These are phyloP conservation scores for Chelon auratus DNA, from an alignment of 2,797 vertebrate species.

Conservation along the genomic window DNA sequence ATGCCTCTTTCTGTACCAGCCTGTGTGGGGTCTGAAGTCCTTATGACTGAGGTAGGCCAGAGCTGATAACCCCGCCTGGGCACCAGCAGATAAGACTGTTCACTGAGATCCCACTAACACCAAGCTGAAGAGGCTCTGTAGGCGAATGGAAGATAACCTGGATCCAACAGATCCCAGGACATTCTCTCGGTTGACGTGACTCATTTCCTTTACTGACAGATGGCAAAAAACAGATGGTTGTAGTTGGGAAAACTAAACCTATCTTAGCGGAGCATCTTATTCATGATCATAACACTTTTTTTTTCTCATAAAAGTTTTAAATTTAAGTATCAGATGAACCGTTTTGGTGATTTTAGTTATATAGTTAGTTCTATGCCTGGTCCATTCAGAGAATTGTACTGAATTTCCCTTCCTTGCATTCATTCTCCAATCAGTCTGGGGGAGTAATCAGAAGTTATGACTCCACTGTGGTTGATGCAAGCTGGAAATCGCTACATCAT, in stretches of 20 bases:
- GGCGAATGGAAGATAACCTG: constrained; percentile 69
- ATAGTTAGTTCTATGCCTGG: background rate
- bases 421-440: background rate
- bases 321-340: background rate
- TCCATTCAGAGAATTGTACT: background rate
- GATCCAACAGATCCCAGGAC: constrained; percentile 61
- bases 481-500: constrained; percentile 39
- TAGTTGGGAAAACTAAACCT: constrained; percentile 33
- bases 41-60: constrained; percentile 68
- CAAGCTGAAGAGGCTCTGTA: constrained; percentile 58
- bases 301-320: constrained; percentile 17
- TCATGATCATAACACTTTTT: constrained; percentile 1
- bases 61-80: constrained; percentile 72
- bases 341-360: background rate
- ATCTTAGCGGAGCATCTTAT: constrained; percentile 6
- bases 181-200: constrained; percentile 42
- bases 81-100: constrained; percentile 74
- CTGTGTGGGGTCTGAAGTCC: constrained; percentile 75
- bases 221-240: constrained; percentile 52
- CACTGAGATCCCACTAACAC: constrained; percentile 70
- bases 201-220: constrained; percentile 65
- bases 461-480: constrained; percentile 3
- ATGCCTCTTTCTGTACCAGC: constrained; percentile 24
- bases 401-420: background rate
- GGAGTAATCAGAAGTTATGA: no score